Conservation (phyloP, 2,888 invertebrate species). For the Dynastes grantii region DNA sequence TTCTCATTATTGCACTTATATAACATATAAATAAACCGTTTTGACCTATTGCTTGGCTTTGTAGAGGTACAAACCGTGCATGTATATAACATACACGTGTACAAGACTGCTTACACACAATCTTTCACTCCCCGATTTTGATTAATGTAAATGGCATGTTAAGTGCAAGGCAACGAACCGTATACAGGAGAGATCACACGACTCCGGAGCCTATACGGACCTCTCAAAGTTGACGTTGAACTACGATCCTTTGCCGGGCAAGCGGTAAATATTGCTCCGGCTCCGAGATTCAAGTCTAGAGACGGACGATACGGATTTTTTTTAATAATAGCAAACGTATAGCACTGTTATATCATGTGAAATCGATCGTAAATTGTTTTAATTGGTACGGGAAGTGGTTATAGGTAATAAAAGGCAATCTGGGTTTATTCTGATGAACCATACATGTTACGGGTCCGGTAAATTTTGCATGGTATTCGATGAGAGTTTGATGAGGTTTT, state of each 20-base stretch:
- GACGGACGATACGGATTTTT: constrained; percentile 4
- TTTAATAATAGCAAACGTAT: no score
- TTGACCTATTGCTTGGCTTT: constrained; percentile 2
- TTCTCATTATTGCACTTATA: not conserved
- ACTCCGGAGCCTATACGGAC: not conserved
- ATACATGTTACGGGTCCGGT: no score
- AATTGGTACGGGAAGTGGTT: constrained; percentile 11
- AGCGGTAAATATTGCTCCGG: constrained; percentile 20
- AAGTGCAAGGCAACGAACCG: constrained; percentile 41
- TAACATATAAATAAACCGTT: not conserved
- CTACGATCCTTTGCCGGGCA: constrained; percentile 14
- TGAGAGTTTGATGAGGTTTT: no score
- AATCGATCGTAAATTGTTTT: constrained; percentile 24
- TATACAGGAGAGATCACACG: not conserved
- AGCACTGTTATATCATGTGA: not conserved
- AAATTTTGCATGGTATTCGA: no score
- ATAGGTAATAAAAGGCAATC: not conserved
- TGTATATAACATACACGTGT: not conserved
- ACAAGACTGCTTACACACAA: not conserved
- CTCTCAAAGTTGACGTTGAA: constrained; percentile 35
- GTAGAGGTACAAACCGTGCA: not conserved
- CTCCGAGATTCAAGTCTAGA: not conserved
- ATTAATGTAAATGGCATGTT: constrained; percentile 40
- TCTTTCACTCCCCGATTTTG: constrained; percentile 28
- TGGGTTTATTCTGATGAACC: no score